Conservation (phyloP, 2,888 invertebrate species). For the Parasteatoda lunata region DNA sequence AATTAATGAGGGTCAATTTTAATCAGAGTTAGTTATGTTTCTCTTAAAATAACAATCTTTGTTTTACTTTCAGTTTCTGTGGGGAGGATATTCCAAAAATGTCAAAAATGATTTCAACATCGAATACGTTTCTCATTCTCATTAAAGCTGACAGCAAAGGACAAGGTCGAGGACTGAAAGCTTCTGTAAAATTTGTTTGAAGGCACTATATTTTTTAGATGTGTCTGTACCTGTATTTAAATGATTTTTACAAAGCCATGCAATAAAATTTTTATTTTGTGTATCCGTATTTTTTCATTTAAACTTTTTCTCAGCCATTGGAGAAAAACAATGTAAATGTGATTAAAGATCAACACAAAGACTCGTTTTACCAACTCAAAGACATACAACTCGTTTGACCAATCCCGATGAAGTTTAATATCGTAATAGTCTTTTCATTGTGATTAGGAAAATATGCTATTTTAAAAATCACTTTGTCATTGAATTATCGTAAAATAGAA, state of each 20-base stretch:
- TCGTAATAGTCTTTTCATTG: too few relatives aligned
- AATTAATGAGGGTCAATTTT: too few relatives aligned
- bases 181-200: conserved; percentile 35
- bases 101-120: conserved; percentile 42
- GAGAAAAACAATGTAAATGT: too few relatives aligned
- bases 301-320: not conserved
- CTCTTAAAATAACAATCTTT: too few relatives aligned
- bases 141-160: conserved; percentile 49
- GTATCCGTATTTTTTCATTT: not conserved
- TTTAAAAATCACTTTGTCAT: too few relatives aligned
- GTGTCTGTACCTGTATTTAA: not conserved
- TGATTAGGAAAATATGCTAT: too few relatives aligned
- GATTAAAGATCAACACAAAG: too few relatives aligned
- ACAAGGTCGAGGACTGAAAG: conserved; percentile 60
- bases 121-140: conserved; percentile 49
- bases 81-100: conserved; percentile 60
- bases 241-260: conserved; percentile 12
- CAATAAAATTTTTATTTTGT: conserved; percentile 13
- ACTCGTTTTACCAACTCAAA: too few relatives aligned
- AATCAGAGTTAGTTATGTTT: too few relatives aligned
- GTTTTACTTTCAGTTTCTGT: conserved; percentile 44
- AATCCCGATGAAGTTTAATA: too few relatives aligned
- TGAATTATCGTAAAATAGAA: too few relatives aligned
- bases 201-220: not conserved
- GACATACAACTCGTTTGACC: too few relatives aligned